Evolutionary conservation across 2,797 vertebrate species (phyloP).

Genomic region (Alauda arvensis): DNA sequence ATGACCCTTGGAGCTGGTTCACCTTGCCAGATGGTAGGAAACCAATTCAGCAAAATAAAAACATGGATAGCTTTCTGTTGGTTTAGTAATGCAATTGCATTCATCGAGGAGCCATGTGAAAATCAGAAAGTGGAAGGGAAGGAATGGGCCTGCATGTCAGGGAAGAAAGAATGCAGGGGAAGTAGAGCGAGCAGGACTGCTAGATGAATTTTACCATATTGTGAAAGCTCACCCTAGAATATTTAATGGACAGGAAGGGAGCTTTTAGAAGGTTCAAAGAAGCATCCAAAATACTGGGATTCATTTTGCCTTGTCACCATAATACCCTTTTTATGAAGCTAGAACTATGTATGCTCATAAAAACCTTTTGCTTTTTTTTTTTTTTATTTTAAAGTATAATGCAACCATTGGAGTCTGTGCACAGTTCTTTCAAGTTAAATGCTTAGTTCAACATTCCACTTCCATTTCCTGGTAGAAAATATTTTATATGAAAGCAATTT

Average conservation of each 20-base stretch:
- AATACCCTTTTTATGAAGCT: constrained; percentile 54
- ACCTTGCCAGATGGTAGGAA: background rate
- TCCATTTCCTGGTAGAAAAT: constrained; percentile 62
- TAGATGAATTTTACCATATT: background rate
- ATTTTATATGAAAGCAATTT: constrained; percentile 61
- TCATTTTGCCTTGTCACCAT: constrained; percentile 34
- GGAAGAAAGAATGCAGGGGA: background rate
- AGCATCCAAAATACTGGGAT: constrained; percentile 6
- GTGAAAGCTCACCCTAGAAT: background rate
- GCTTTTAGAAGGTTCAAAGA: constrained; percentile 18
- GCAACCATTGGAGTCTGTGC: constrained; percentile 22
- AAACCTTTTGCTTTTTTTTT: background rate
- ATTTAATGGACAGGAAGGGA: background rate
- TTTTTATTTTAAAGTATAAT: constrained; percentile 51
- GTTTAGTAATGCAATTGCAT: background rate
- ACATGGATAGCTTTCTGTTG: background rate
- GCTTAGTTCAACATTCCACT: constrained; percentile 57
- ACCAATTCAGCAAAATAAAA: background rate
- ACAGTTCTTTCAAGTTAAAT: constrained; percentile 55
- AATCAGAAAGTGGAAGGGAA: background rate
- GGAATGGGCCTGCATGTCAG: background rate
- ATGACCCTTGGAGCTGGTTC: background rate
- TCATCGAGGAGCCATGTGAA: background rate
- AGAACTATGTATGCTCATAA: constrained; percentile 17
- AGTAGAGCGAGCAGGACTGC: background rate